Evolutionary conservation across 2,888 invertebrate genomes (phyloP).

Genomic region (Mythimna vitellina): DNA sequence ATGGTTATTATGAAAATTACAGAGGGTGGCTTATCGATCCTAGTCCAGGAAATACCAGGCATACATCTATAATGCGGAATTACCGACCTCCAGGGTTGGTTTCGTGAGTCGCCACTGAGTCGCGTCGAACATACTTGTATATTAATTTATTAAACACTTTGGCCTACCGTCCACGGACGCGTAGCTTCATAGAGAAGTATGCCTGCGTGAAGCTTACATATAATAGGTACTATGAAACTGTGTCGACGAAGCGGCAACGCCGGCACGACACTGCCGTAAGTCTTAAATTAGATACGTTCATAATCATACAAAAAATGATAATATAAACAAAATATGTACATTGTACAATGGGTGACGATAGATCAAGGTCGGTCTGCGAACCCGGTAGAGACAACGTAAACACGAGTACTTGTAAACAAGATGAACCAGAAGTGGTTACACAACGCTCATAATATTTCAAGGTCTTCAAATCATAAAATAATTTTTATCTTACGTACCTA

Average conservation of each 20-base stretch:
- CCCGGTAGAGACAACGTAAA: conserved; percentile 75
- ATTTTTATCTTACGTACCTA: conserved; percentile 46
- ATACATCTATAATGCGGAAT: conserved; percentile 27
- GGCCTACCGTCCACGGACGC: no score
- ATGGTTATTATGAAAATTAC: conserved; percentile 40
- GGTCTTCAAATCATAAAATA: conserved; percentile 67
- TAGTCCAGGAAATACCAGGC: conserved; percentile 32
- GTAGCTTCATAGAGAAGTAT: no score
- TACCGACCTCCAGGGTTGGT: conserved; percentile 18
- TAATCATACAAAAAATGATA: conserved; percentile 34
- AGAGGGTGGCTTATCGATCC: conserved; percentile 43
- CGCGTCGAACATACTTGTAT: conserved; percentile 29
- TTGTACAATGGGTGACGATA: conserved; percentile 69
- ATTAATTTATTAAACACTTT: conserved; percentile 12
- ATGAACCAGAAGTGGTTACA: conserved; percentile 79
- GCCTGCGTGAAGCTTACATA: no score
- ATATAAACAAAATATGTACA: conserved; percentile 39
- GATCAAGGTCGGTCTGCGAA: conserved; percentile 83
- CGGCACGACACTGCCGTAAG: no score
- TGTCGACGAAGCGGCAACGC: no score
- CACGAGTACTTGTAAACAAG: conserved; percentile 74
- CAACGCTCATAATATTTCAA: conserved; percentile 71
- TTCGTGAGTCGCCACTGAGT: conserved; percentile 37
- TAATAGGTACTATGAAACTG: no score
- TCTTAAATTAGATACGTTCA: neutral